Evolutionary conservation across 2,113 vertebrate genomes (phyloP), one percentile per base, ranked within the genome.

Genomic region (Cheirogaleus medius): DNA sequence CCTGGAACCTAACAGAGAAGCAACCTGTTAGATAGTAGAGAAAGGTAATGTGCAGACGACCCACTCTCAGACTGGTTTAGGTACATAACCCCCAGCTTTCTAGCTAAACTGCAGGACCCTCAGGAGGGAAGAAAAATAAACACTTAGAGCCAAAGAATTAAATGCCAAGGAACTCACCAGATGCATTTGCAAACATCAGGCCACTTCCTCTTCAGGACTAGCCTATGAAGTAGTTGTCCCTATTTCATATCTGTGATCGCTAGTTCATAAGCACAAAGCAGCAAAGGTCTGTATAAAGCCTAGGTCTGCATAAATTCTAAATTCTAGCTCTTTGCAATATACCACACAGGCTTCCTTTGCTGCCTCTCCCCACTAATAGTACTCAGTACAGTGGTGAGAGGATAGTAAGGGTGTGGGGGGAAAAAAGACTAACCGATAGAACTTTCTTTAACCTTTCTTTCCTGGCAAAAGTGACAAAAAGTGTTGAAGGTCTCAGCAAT

Each of bases 1-100:
- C 99, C 99, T 99, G 99, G 97, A 99, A 99, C 83, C 99, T 99
- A 81, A 42, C 34, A 92, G 94, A 98, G 97, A 98, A 97, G 85
- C 98, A 98, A 81, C 25, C 71, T 71, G 9, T 98, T 42, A 97
- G 80, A 42, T 3, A 88, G 42, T 4, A 63, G 92, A 81, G n/a
- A 56, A 94, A 23, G 52, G 11, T 27, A 34, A 39, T 2, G 20
- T 52, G n/a, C 1, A 21, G 14, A 54, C 14, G 39, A 82, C 14
- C 63, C 2, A 0, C 44, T 60, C 42, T 81, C 58, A 56, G 37
- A 47, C 2, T 69, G 29, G 23, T 82, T 60, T 39, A 15, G 68
- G 8, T 42, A 4, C 3, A 1, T 5, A 25, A 47, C 14, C 54
- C 32, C 39, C 84, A 56, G 32, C 64, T 85, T 44, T 74, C 73